Base-by-base conservation (phyloP, 2,113 vertebrate species). In the Mirza zaza region DNA sequence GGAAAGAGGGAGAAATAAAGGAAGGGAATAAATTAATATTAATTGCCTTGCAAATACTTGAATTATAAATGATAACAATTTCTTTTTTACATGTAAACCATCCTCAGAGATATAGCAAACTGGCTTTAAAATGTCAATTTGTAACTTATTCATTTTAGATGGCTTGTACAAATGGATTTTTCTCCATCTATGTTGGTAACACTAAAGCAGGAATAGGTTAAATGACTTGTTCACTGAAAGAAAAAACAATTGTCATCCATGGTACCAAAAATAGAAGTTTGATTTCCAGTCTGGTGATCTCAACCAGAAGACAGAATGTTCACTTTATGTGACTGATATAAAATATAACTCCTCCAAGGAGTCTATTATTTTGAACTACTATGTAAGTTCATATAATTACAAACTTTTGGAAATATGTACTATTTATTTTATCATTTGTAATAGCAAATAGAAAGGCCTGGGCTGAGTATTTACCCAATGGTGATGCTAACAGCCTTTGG, bases 391-490 rank as follows among this genome's bases (percentile, higher is more conserved):
- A 93, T 77, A 39, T 92, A 97, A 97, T 65, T 98, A 95, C 9
- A 97, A 89, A 50, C 20, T 92, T 95, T 85, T 97, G 87, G 86
- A 97, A 97, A 70, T 95, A 89, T 83, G 89, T 91, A 77, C 83
- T 95, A 70, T 96, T 97, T 97, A 94, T 61, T 83, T 97, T 88
- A 94, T 92, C 94, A 87, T 91, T 91, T 96, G 52, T 87, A 97
- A 92, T 79, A 89, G 50, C 86, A 97, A 97, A 93, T 29, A 94
- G 57, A 95, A 85, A 96, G 63, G 17, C 67, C 73, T 45, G 65
- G 59, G n/a, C 9, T 96, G 65, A 67, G 50, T 87, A 81, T 97
- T 97, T 95, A 97, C 27, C 67, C 55, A 97, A 97, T 18, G 94
- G 52, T 75, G 57, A 85, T 0, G 15, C 45, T 89, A 90, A 98